phyloP scores from a whole-genome alignment of 2,797 vertebrate species.

The Acipenser oxyrinchus region DNA sequence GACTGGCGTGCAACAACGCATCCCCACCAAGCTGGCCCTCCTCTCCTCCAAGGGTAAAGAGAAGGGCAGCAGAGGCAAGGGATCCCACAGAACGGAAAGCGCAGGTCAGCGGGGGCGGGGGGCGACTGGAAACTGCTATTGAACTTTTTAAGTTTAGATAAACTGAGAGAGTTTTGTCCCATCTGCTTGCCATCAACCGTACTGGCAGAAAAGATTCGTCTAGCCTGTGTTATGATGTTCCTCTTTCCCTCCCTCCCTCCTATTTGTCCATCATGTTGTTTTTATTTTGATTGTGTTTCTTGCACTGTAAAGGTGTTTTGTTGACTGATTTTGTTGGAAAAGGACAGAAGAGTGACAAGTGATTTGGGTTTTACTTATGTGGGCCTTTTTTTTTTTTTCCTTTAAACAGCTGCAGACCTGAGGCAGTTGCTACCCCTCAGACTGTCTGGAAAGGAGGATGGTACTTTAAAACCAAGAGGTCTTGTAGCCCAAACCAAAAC shows the following conservation, averaged over 20 bases:
- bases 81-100: slow-evolving; percentile 79
- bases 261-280: neutral
- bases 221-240: neutral
- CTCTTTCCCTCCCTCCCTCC: too few species aligned
- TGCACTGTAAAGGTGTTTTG: neutral
- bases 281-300: neutral
- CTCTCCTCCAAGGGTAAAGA: slow-evolving; percentile 58
- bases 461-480: slow-evolving; percentile 52
- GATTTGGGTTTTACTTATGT: neutral
- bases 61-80: slow-evolving; percentile 71
- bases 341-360: neutral
- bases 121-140: neutral
- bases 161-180: too few species aligned
- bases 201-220: neutral
- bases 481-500: slow-evolving; percentile 68
- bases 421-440: slow-evolving; percentile 68
- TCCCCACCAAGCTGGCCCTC: slow-evolving; percentile 86
- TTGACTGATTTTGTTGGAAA: neutral
- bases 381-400: neutral
- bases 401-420: slow-evolving; percentile 55
- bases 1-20: slow-evolving; percentile 85
- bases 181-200: too few species aligned
- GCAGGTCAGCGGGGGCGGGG: slow-evolving; percentile 51
- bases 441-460: slow-evolving; percentile 67
- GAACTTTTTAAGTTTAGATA: too few species aligned